A percentile compares a stretch with the other conserved stretches of the same genome.
phyloP scores from a whole-genome alignment of 2,113 vertebrate species.

The Zosterops borbonicus region DNA sequence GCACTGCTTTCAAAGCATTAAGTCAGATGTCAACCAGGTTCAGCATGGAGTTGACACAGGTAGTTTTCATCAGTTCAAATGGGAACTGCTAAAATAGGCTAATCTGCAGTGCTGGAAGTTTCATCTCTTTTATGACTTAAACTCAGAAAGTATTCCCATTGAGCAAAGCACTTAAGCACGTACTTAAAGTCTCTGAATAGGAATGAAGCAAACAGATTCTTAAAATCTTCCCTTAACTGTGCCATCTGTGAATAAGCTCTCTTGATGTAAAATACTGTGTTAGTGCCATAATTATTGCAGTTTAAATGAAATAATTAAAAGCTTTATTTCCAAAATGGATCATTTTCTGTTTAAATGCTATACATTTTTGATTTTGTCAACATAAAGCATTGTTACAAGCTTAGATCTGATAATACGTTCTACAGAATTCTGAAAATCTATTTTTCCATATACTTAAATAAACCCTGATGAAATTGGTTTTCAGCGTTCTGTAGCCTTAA shows the following conservation, averaged over 20 bases:
- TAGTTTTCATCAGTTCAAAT: neutral
- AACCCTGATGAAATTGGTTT: neutral
- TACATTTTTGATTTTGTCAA: neutral
- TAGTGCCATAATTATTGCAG: neutral
- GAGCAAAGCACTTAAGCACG: neutral
- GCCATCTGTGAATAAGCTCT: conserved; percentile 19
- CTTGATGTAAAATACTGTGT: conserved; percentile 16
- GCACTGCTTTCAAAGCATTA: neutral
- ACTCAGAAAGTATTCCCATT: neutral
- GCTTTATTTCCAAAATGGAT: neutral
- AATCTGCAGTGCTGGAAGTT: neutral
- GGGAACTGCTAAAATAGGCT: neutral
- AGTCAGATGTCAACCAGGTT: neutral
- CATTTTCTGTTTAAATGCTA: conserved; percentile 3
- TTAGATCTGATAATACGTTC: neutral
- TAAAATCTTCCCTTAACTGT: conserved; percentile 9
- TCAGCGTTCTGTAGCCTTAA: neutral
- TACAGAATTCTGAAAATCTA: neutral
- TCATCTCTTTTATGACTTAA: neutral
- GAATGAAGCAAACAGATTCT: conserved; percentile 20
- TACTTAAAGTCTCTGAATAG: conserved; percentile 8
- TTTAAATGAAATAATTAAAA: conserved; percentile 56
- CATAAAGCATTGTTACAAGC: neutral
- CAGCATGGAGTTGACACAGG: neutral
- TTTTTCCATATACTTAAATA: neutral